Percentiles rank a stretch among this genome's conserved stretches.
phyloP scores from a whole-genome alignment of 2,113 vertebrate species.

The Eptatretus burgeri region DNA sequence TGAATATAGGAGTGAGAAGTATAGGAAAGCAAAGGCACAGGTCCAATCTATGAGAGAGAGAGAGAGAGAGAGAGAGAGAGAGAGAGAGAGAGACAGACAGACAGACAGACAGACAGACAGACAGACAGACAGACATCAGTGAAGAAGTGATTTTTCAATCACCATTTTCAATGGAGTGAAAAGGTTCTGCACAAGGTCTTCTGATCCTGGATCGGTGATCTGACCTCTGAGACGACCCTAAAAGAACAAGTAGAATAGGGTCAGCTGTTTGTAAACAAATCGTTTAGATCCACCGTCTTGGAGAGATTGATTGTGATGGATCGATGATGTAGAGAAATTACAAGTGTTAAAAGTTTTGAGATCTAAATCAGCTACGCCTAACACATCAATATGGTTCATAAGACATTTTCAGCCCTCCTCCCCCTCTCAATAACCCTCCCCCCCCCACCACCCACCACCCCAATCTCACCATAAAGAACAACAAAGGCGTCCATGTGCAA shows the following conservation, averaged over 20 bases:
- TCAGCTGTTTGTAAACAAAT: background rate
- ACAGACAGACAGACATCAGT: too few species aligned
- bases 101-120: too few species aligned
- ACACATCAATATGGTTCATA: background rate
- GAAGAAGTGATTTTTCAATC: slow-evolving; percentile 11
- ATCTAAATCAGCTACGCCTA: too few species aligned
- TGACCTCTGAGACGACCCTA: slow-evolving; percentile 56
- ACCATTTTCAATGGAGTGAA: slow-evolving; percentile 72
- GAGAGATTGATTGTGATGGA: background rate
- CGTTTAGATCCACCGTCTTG: background rate
- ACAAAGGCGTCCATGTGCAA: background rate
- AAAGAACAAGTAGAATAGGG: slow-evolving; percentile 8
- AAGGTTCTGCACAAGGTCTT: slow-evolving; percentile 65
- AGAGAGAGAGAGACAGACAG: too few species aligned
- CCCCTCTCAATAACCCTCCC: too few species aligned
- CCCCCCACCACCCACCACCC: too few species aligned
- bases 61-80: too few species aligned
- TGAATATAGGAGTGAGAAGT: too few species aligned
- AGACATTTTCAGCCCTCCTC: too few species aligned
- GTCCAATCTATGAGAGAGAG: too few species aligned
- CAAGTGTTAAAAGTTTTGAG: background rate
- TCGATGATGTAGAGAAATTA: background rate
- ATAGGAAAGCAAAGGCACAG: too few species aligned
- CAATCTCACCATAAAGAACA: background rate
- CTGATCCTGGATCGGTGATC: slow-evolving; percentile 71